Evolutionary conservation across 2,888 invertebrate genomes (phyloP).

Genomic region (Argyresthia albistria): DNA sequence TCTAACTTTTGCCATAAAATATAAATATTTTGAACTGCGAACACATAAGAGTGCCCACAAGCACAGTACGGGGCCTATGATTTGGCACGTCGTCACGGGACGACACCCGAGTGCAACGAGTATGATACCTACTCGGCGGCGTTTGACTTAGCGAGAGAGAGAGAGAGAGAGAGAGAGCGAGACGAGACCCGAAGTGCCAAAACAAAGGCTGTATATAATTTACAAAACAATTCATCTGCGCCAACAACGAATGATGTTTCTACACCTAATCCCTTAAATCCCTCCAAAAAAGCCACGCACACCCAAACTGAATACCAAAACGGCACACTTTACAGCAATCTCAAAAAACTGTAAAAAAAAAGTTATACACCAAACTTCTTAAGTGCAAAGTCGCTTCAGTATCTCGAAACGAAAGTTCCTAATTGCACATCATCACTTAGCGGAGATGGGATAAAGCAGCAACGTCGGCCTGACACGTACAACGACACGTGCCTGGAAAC

Average conservation of each 20-base stretch:
- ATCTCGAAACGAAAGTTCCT: slow-evolving; percentile 50
- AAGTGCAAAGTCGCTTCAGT: slow-evolving; percentile 32
- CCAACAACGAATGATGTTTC: neutral
- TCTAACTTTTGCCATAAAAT: too few relatives aligned
- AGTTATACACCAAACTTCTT: slow-evolving; percentile 12
- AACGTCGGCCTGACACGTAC: slow-evolving; percentile 37
- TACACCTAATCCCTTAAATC: neutral
- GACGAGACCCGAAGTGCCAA: neutral
- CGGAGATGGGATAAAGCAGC: slow-evolving; percentile 47
- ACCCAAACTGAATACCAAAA: too few relatives aligned
- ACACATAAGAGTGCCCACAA: too few relatives aligned
- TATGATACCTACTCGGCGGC: too few relatives aligned
- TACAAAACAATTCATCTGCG: neutral
- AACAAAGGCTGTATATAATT: neutral
- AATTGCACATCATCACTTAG: slow-evolving; percentile 51
- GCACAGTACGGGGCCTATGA: too few relatives aligned
- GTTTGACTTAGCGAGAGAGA: too few relatives aligned
- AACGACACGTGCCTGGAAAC: slow-evolving; percentile 48
- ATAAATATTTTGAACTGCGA: too few relatives aligned
- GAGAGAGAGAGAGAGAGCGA: too few relatives aligned
- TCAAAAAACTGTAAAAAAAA: neutral
- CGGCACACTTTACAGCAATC: neutral
- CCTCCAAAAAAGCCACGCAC: neutral
- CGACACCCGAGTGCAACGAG: too few relatives aligned
- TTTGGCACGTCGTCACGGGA: too few relatives aligned